phyloP scores from a whole-genome alignment of 1,140 invertebrate genomes.

The Temnothorax longispinosus region DNA sequence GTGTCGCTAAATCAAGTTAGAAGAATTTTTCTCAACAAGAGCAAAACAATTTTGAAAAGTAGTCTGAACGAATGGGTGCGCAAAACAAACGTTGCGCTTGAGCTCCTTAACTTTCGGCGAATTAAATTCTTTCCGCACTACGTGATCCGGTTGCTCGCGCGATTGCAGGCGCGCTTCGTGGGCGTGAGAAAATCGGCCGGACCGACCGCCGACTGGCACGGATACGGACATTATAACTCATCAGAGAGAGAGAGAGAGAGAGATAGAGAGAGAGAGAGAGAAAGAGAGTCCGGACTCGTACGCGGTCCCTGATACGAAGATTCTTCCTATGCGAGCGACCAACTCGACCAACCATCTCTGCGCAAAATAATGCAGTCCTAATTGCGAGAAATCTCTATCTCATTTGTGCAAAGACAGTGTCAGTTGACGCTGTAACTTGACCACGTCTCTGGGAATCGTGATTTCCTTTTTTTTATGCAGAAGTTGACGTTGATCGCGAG shows the following conservation, averaged over 20 bases:
- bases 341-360: not conserved
- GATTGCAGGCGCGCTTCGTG: conserved; percentile 57
- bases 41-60: not conserved
- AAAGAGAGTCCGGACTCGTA: conserved; percentile 59
- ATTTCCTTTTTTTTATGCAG: not conserved
- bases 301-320: conserved; percentile 66
- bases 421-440: not conserved
- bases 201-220: conserved; percentile 81
- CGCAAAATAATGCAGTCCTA: not conserved
- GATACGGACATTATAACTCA: conserved; percentile 85
- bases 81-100: not conserved
- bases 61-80: not conserved
- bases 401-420: not conserved
- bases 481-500: not conserved
- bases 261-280: not conserved
- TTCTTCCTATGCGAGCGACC: conserved; percentile 54
- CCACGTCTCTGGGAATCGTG: not conserved
- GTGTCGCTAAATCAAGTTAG: not conserved
- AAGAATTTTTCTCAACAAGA: not conserved
- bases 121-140: conserved; percentile 7
- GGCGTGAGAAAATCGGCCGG: conserved; percentile 82
- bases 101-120: conserved; percentile 2
- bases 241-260: conserved; percentile 71
- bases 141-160: conserved; percentile 4
- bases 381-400: not conserved